phyloP scores from a whole-genome alignment of 2,113 vertebrate genomes.

The Nyctereutes procyonoides region DNA sequence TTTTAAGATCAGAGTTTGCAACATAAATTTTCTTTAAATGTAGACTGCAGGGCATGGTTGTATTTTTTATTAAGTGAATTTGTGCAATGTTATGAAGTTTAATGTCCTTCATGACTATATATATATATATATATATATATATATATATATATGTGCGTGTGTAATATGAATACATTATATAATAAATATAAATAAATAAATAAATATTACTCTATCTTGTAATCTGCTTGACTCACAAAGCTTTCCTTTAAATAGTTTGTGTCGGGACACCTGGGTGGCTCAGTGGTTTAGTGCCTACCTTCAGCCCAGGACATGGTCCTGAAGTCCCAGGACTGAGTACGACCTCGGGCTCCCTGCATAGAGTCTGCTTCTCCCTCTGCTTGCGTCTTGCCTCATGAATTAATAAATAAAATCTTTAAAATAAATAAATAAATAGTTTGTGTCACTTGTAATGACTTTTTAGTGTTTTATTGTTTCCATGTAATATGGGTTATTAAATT shows the following conservation, averaged over 20 bases:
- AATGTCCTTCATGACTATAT: neutral
- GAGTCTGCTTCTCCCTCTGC: too few species aligned
- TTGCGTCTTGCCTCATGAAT: too few species aligned
- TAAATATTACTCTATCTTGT: neutral
- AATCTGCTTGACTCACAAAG: neutral
- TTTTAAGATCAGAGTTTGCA: neutral
- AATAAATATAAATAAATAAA: neutral
- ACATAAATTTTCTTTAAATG: neutral
- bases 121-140: neutral
- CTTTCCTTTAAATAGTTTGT: neutral
- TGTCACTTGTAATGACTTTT: neutral
- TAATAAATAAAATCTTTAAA: too few species aligned
- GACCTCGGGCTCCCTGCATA: too few species aligned
- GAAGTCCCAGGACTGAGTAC: too few species aligned
- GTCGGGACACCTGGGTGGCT: too few species aligned
- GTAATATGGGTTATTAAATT: neutral
- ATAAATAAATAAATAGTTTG: neutral
- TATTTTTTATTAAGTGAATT: neutral
- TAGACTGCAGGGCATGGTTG: neutral
- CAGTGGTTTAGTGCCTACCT: too few species aligned
- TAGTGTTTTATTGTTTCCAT: neutral
- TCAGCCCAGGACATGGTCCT: too few species aligned
- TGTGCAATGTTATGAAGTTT: neutral
- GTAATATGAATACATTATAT: neutral
- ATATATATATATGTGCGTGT: neutral